Evolutionary conservation across 2,888 invertebrate genomes (phyloP).

Genomic region (Spatulosminthurus flaviceps): DNA sequence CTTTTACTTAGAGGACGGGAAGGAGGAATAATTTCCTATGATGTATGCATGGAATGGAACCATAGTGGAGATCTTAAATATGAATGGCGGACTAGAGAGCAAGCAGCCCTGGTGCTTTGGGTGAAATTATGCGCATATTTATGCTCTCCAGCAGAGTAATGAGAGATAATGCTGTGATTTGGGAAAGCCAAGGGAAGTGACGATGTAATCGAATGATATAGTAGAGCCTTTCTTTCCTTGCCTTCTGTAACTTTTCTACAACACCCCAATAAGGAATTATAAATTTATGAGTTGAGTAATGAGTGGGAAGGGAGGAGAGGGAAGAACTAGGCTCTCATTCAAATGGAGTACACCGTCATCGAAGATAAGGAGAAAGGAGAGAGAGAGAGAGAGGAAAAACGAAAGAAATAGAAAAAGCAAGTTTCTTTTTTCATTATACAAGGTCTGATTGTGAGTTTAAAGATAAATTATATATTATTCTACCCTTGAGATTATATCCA

Average conservation of each 20-base stretch:
- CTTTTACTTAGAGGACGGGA: not conserved
- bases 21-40: not conserved
- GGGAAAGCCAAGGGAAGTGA: not conserved
- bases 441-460: constrained; percentile 18
- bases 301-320: constrained; percentile 8
- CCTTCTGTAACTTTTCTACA: not conserved
- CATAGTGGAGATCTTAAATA: not conserved
- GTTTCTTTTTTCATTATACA: not conserved
- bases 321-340: not conserved
- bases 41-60: not conserved
- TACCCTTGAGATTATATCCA: constrained; percentile 41
- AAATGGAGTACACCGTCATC: not conserved
- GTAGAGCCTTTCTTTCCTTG: not conserved
- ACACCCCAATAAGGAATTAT: constrained; percentile 8
- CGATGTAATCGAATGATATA: constrained; percentile 33
- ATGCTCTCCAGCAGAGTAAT: not conserved
- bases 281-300: constrained; percentile 38
- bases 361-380: not conserved
- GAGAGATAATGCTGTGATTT: constrained; percentile 12
- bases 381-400: not conserved
- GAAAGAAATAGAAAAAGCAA: constrained; percentile 3
- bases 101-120: not conserved
- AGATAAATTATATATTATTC: constrained; percentile 44
- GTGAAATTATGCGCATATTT: constrained; percentile 10
- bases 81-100: not conserved